Evolutionary conservation across 1,140 invertebrate species (phyloP).

Genomic region (Chymomyza costata): DNA sequence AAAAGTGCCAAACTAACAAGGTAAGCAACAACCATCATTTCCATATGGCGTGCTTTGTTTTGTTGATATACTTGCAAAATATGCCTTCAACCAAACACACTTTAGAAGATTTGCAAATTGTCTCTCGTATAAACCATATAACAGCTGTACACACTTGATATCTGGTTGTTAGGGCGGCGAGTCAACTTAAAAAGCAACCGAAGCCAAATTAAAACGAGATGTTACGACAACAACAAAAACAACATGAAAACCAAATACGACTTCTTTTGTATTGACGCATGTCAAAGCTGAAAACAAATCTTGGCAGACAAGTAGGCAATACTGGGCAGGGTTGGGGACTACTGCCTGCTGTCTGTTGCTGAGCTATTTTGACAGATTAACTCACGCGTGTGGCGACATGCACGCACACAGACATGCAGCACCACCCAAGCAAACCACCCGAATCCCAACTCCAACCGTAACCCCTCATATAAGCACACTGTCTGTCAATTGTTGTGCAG

Average conservation of each 20-base stretch:
- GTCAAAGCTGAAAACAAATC: constrained; percentile 41
- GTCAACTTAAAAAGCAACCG: constrained; percentile 49
- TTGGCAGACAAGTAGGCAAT: too few species aligned
- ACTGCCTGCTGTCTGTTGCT: constrained; percentile 40
- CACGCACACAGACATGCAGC: constrained; percentile 3
- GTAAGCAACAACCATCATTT: too few species aligned
- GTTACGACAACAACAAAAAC: constrained; percentile 39
- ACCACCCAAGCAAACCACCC: constrained; percentile 12
- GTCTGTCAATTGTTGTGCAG: constrained; percentile 46
- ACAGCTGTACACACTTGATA: too few species aligned
- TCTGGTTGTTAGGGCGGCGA: constrained; percentile 15
- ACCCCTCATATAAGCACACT: too few species aligned
- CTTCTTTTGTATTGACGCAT: constrained; percentile 43
- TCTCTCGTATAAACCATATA: too few species aligned
- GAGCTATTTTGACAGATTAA: constrained; percentile 72
- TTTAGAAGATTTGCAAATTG: too few species aligned
- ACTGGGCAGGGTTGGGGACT: too few species aligned
- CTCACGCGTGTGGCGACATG: constrained; percentile 60
- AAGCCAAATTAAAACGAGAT: constrained; percentile 63
- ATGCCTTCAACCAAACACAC: too few species aligned
- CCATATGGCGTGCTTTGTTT: too few species aligned
- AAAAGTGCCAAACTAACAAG: constrained; percentile 3
- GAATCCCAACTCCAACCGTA: constrained; percentile 23
- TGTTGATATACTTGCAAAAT: too few species aligned
- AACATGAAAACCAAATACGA: constrained; percentile 9